Conservation (phyloP, 2,888 invertebrate genomes). For the Drosophila rellima region DNA sequence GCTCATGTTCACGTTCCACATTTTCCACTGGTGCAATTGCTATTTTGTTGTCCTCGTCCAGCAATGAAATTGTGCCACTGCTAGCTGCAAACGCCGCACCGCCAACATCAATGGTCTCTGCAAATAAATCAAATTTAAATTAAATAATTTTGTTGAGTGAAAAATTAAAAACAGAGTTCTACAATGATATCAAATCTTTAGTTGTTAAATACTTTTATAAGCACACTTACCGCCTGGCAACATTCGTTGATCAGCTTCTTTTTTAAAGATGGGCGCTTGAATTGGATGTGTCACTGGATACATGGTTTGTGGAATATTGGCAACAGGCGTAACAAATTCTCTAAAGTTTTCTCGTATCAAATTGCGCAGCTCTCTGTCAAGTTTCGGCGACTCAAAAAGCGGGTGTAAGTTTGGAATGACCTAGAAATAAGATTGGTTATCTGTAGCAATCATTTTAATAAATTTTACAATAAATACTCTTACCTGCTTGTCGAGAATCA, state of each 20-base stretch:
- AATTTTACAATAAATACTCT: background rate
- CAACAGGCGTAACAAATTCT: conserved; percentile 88
- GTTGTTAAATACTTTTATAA: background rate
- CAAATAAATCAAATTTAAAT: conserved; percentile 16
- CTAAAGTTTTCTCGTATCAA: conserved; percentile 96
- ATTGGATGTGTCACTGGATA: conserved; percentile 72
- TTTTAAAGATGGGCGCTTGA: conserved; percentile 79
- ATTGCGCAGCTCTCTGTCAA: conserved; percentile 89
- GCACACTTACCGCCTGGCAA: conserved; percentile 52
- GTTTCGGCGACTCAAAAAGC: conserved; percentile 87
- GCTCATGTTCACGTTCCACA: conserved; percentile 83
- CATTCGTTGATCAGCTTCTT: conserved; percentile 79
- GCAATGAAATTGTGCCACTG: conserved; percentile 42
- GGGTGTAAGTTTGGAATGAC: conserved; percentile 89
- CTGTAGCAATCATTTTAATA: background rate
- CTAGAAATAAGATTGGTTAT: conserved; percentile 58
- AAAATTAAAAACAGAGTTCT: background rate
- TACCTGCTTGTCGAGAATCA: conserved; percentile 91
- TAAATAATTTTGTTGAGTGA: background rate
- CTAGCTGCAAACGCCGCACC: conserved; percentile 31
- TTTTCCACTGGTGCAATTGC: conserved; percentile 64
- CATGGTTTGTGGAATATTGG: conserved; percentile 65
- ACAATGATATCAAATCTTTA: background rate
- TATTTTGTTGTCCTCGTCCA: conserved; percentile 76
- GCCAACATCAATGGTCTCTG: conserved; percentile 57